Evolutionary conservation across 2,797 vertebrate species (phyloP).

Genomic region (Hybognathus amarus): DNA sequence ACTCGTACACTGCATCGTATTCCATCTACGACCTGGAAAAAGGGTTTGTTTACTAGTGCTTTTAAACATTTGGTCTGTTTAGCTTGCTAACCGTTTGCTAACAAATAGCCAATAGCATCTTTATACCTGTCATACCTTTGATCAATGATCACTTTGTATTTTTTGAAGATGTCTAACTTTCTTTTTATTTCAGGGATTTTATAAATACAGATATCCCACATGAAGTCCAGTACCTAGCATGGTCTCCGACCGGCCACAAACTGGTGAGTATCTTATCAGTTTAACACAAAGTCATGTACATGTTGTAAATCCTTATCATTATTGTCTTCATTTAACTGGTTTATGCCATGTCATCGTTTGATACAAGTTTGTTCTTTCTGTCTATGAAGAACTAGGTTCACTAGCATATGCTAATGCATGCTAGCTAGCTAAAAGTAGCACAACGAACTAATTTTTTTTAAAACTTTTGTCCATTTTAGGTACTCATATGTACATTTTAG

Average conservation of each 20-base stretch:
- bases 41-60: constrained; percentile 72
- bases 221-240: constrained; percentile 87
- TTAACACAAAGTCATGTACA: not conserved
- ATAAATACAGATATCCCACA: constrained; percentile 79
- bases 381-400: not conserved
- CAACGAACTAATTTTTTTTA: no score
- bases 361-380: not conserved
- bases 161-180: constrained; percentile 14
- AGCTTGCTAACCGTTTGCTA: not conserved
- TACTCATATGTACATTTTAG: no score
- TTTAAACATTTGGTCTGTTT: not conserved
- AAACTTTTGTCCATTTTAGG: no score
- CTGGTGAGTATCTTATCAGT: constrained; percentile 79
- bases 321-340: not conserved
- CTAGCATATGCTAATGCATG: not conserved
- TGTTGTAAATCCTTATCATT: not conserved
- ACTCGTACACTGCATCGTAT: constrained; percentile 90
- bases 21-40: constrained; percentile 80
- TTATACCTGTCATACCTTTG: not conserved
- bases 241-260: constrained; percentile 89
- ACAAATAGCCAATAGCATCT: not conserved
- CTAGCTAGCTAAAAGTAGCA: not conserved
- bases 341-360: not conserved
- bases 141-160: not conserved
- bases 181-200: constrained; percentile 75